A percentile compares a stretch with the other conserved stretches of the same genome.
Evolutionary conservation across 2,113 vertebrate genomes (phyloP).

Genomic region (Ictalurus punctatus): DNA sequence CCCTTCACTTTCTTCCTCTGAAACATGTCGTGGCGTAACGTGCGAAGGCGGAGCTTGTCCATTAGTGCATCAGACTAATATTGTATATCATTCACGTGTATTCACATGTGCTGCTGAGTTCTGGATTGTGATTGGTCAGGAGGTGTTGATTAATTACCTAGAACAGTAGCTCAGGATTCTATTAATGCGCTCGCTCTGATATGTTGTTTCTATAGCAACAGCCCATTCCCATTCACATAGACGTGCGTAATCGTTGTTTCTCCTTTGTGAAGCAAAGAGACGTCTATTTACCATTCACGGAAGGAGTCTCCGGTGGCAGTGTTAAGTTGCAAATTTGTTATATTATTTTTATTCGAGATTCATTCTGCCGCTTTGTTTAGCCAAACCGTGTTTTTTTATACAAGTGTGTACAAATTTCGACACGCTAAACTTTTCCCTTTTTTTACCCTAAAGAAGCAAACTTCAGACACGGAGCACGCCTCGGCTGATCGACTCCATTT

Average conservation of each 20-base stretch:
- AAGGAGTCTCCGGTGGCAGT: too few relatives aligned
- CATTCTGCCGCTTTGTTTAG: too few relatives aligned
- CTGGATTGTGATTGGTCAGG: not conserved
- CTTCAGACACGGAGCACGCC: not conserved
- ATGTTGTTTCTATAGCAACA: not conserved
- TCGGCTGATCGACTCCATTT: conserved; percentile 1
- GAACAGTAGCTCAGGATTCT: not conserved
- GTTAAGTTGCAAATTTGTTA: not conserved
- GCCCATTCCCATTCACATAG: too few relatives aligned
- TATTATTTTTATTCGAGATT: too few relatives aligned
- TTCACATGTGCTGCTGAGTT: not conserved
- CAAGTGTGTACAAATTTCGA: not conserved
- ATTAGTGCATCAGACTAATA: not conserved
- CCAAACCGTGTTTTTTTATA: too few relatives aligned
- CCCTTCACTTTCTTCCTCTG: not conserved
- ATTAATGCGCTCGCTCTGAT: not conserved
- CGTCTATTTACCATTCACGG: too few relatives aligned
- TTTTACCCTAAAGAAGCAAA: not conserved
- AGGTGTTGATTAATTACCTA: not conserved
- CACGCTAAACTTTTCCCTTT: not conserved
- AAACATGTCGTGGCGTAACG: not conserved
- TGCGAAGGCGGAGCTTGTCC: too few relatives aligned
- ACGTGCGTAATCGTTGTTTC: too few relatives aligned
- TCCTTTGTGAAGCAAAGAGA: too few relatives aligned
- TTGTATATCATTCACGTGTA: not conserved